phyloP scores from a whole-genome alignment of 2,888 invertebrate genomes.

The Sinhomidia bicolor region DNA sequence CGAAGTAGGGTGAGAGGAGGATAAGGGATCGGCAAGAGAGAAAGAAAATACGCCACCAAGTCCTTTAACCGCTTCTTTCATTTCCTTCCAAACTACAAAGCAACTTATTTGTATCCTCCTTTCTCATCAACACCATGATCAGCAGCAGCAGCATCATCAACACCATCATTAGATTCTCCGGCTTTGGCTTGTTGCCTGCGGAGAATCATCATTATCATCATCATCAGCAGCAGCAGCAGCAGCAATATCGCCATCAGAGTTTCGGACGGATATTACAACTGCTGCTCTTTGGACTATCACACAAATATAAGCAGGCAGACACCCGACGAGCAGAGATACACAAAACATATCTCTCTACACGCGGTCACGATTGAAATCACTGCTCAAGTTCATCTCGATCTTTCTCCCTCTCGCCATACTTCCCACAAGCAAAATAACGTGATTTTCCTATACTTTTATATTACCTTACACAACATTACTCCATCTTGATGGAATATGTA shows the following conservation, averaged over 20 bases:
- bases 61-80: conserved; percentile 69
- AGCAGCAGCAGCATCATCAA: conserved; percentile 66
- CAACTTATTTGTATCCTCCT: conserved; percentile 72
- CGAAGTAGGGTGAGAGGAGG: conserved; percentile 46
- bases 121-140: conserved; percentile 69
- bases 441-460: conserved; percentile 44
- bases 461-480: not conserved
- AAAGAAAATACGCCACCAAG: conserved; percentile 45
- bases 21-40: conserved; percentile 40
- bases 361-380: conserved; percentile 71
- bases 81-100: conserved; percentile 70
- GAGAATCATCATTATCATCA: conserved; percentile 65
- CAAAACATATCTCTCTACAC: conserved; percentile 37
- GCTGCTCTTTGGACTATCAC: conserved; percentile 63
- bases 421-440: conserved; percentile 50
- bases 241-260: conserved; percentile 65
- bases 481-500: conserved; percentile 29
- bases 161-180: conserved; percentile 66
- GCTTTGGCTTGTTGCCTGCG: conserved; percentile 71
- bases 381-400: conserved; percentile 67
- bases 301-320: conserved; percentile 3
- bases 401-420: conserved; percentile 16
- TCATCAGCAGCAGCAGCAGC: conserved; percentile 67
- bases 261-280: conserved; percentile 72
- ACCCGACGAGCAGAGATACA: conserved; percentile 1